Percentiles rank a stretch among this genome's conserved stretches.
These are phyloP conservation scores for Prosapia bicincta DNA, from an alignment of 2,888 invertebrate species.

Conservation along the genomic window DNA sequence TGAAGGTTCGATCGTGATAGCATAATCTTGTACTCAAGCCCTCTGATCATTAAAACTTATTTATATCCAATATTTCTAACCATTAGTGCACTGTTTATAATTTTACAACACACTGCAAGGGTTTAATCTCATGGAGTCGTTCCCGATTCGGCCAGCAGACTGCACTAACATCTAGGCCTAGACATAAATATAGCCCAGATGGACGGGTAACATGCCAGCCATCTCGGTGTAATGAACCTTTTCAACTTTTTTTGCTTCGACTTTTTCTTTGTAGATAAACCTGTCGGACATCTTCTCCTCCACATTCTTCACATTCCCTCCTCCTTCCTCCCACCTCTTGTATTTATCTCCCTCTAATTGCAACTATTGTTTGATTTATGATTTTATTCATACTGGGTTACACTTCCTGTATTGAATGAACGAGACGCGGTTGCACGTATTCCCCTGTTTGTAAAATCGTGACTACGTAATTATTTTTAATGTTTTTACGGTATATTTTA, in stretches of 20 bases:
- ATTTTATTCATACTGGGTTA: neutral
- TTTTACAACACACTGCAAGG: too few relatives aligned
- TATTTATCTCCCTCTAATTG: neutral
- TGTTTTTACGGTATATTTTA: too few relatives aligned
- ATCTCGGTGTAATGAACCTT: neutral
- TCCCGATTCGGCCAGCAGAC: too few relatives aligned
- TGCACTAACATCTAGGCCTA: neutral
- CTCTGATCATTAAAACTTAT: too few relatives aligned
- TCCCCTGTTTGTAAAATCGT: too few relatives aligned
- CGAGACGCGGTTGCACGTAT: too few relatives aligned
- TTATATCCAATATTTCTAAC: too few relatives aligned
- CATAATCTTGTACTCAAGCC: too few relatives aligned
- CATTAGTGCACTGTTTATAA: too few relatives aligned
- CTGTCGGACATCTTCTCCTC: neutral
- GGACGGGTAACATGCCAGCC: neutral
- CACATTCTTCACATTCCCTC: neutral
- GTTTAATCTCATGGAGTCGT: too few relatives aligned
- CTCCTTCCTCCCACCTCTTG: neutral
- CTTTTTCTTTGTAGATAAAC: neutral
- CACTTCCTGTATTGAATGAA: neutral
- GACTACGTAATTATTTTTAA: too few relatives aligned
- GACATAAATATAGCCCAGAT: neutral
- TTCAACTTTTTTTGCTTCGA: neutral
- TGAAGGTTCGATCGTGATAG: too few relatives aligned
- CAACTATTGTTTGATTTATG: neutral